Conservation (phyloP, 2,888 invertebrate species). For the Elysia crispata region DNA sequence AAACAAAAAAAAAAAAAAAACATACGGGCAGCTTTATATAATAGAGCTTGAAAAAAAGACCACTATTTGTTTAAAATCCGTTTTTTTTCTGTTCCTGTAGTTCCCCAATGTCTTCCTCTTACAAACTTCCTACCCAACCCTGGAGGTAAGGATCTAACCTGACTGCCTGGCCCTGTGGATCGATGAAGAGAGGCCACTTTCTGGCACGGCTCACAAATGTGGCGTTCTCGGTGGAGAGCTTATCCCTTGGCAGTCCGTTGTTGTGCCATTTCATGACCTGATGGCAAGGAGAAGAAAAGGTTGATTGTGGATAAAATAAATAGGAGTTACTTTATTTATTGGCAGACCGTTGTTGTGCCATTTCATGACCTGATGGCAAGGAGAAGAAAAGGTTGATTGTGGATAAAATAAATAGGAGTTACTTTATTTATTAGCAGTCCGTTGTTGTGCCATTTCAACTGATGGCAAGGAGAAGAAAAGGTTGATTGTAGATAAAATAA, state of each 20-base stretch:
- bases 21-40: no score
- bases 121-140: no score
- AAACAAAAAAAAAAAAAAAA: no score
- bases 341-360: conserved; percentile 77
- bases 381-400: neutral
- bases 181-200: conserved; percentile 77
- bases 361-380: conserved; percentile 64
- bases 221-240: conserved; percentile 76
- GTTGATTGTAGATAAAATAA: no score
- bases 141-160: conserved; percentile 57
- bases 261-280: conserved; percentile 76
- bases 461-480: no score
- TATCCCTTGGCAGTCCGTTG: conserved; percentile 74
- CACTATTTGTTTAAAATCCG: no score
- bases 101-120: no score
- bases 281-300: conserved; percentile 11
- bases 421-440: no score
- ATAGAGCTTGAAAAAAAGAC: no score
- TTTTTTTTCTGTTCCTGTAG: no score
- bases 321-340: conserved; percentile 59
- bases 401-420: no score
- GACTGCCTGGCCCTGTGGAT: conserved; percentile 76
- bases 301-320: neutral
- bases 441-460: no score
- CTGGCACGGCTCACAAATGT: conserved; percentile 74